A percentile compares a stretch with the other conserved stretches of the same genome.
Conservation (phyloP, 2,113 vertebrate genomes). For the Plotosus lineatus region DNA sequence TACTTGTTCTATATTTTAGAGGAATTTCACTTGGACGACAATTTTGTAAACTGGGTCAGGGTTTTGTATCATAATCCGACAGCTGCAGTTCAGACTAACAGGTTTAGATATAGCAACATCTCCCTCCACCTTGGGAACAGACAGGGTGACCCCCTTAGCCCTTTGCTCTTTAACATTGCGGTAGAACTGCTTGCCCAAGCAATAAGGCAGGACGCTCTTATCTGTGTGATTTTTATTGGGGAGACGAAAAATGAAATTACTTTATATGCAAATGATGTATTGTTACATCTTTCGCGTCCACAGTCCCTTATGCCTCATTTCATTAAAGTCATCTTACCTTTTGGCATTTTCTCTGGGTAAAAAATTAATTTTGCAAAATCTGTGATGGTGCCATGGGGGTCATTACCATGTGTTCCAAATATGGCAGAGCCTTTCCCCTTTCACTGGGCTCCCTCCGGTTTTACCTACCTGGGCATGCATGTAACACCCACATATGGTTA, state of each 20-base stretch:
- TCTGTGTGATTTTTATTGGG: slow-evolving; percentile 4
- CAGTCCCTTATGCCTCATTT: not conserved
- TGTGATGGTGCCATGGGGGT: slow-evolving; percentile 3
- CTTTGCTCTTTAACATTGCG: slow-evolving; percentile 17
- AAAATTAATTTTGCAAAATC: slow-evolving; percentile 36
- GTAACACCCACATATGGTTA: too few species aligned
- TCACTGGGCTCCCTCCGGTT: slow-evolving; percentile 16
- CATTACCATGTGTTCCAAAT: not conserved
- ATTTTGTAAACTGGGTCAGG: too few species aligned
- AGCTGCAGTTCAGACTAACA: too few species aligned
- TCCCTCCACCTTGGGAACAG: slow-evolving; percentile 21
- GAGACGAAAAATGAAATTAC: slow-evolving; percentile 27
- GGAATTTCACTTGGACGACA: too few species aligned
- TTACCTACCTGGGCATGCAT: too few species aligned
- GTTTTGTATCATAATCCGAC: too few species aligned
- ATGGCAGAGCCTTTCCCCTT: not conserved
- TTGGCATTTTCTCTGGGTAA: slow-evolving; percentile 14
- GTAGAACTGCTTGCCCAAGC: slow-evolving; percentile 30
- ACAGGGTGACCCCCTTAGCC: slow-evolving; percentile 27
- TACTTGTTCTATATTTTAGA: too few species aligned
- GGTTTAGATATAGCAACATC: slow-evolving; percentile 16
- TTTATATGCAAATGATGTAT: not conserved
- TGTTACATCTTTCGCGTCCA: slow-evolving; percentile 8
- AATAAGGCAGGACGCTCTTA: slow-evolving; percentile 12
- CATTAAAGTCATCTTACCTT: not conserved